These are phyloP conservation scores for Salvator merianae DNA, from an alignment of 2,113 vertebrate genomes.

Conservation along the genomic window DNA sequence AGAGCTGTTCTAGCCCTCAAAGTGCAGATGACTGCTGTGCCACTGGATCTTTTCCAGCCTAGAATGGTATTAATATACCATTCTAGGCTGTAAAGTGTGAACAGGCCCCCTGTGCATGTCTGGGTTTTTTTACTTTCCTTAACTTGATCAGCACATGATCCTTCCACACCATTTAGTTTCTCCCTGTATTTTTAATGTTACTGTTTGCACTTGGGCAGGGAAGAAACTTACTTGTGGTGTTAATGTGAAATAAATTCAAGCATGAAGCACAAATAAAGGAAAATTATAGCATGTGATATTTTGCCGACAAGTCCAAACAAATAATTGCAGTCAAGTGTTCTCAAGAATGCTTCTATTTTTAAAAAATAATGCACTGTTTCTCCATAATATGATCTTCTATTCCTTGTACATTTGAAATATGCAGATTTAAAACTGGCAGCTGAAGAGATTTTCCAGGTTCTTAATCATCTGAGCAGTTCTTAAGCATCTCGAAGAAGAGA, in stretches of 20 bases:
- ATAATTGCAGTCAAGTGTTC: slow-evolving; percentile 13
- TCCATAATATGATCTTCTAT: not conserved
- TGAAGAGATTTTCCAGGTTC: slow-evolving; percentile 6
- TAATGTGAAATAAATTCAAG: not conserved
- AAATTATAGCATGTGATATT: slow-evolving; percentile 5
- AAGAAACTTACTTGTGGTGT: accelerated
- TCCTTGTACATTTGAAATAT: slow-evolving; percentile 1
- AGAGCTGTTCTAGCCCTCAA: no score
- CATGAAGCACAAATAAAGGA: not conserved
- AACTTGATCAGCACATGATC: not conserved
- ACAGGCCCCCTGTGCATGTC: no score
- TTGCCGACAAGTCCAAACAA: slow-evolving; percentile 28
- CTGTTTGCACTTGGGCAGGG: not conserved
- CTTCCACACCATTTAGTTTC: not conserved
- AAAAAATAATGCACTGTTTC: slow-evolving; percentile 10
- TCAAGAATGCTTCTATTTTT: not conserved
- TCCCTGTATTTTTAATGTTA: not conserved
- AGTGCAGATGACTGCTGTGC: no score
- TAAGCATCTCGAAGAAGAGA: not conserved
- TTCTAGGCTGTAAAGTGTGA: no score
- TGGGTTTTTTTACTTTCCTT: not conserved
- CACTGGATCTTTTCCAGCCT: no score
- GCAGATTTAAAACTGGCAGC: slow-evolving; percentile 9
- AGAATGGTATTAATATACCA: no score
- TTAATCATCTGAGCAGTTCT: not conserved